Evolutionary conservation across 2,113 vertebrate species (phyloP).

Genomic region (Barnardius zonarius): DNA sequence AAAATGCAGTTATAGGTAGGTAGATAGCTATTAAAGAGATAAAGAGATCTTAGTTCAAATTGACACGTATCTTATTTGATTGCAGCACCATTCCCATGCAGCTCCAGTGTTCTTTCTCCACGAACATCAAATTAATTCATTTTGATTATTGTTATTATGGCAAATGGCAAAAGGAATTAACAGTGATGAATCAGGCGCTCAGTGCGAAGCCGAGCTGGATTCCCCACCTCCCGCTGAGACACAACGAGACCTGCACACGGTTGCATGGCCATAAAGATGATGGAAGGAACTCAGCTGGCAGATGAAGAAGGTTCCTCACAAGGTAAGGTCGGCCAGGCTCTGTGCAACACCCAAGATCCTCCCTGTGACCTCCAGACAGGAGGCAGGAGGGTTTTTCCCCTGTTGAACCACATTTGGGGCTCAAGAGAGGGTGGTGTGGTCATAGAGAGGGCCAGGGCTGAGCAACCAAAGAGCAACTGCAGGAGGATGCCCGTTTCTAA

Average conservation of each 20-base stretch:
- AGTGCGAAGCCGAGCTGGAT: not conserved
- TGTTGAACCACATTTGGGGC: not conserved
- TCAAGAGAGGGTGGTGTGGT: not conserved
- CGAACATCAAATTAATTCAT: slow-evolving; percentile 57
- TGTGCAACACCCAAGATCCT: not conserved
- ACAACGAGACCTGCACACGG: not conserved
- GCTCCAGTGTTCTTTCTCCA: not conserved
- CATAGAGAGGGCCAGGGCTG: not conserved
- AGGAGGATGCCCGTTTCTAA: not conserved
- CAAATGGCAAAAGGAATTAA: slow-evolving; percentile 18
- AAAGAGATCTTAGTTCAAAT: slow-evolving; percentile 20
- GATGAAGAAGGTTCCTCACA: not conserved
- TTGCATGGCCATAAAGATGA: not conserved
- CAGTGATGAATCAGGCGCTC: not conserved
- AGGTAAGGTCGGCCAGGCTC: not conserved
- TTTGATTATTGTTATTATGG: slow-evolving; percentile 52
- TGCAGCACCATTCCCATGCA: slow-evolving; percentile 37
- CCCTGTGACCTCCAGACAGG: not conserved
- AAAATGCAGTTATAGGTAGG: not conserved
- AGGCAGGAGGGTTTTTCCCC: not conserved
- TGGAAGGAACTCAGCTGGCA: not conserved
- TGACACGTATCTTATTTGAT: not conserved
- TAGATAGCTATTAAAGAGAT: slow-evolving; percentile 32
- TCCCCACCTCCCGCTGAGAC: not conserved
- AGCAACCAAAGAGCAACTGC: not conserved